Evolutionary conservation across 64 coral and sea anemone genomes (phyloP).

Genomic region (Acropora yongei): DNA sequence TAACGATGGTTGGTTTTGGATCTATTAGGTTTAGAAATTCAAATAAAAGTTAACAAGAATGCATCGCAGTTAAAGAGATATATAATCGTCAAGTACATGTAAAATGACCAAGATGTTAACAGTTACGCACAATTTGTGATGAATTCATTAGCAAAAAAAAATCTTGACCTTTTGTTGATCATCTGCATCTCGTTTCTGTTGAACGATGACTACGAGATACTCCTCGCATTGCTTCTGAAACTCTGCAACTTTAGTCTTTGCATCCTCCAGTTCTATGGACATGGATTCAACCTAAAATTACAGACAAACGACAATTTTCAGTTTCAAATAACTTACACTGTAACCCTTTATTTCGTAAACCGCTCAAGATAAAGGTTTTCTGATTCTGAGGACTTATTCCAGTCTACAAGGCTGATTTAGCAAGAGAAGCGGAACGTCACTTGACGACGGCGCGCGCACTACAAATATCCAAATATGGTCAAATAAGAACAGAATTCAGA

Average conservation of each 20-base stretch:
- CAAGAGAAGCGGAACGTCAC: no score
- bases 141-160: background rate
- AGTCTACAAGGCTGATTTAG: no score
- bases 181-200: slow-evolving; percentile 98
- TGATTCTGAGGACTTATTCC: no score
- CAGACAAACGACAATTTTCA: background rate
- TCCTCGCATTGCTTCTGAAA: slow-evolving; percentile 99
- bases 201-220: slow-evolving; percentile 95
- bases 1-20: no score
- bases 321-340: background rate
- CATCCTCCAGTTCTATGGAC: slow-evolving; percentile 98
- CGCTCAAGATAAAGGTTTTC: no score
- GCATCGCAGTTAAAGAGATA: no score
- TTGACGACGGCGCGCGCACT: no score
- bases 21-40: no score
- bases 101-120: background rate
- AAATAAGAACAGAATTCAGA: no score
- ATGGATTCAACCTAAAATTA: slow-evolving; percentile 89
- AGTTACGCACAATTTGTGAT: background rate
- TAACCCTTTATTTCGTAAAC: background rate
- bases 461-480: no score
- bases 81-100: no score
- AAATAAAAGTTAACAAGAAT: no score
- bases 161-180: slow-evolving; percentile 94
- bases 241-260: slow-evolving; percentile 92